phyloP scores from a whole-genome alignment of 2,113 vertebrate genomes.

The Cricetomys ansorgei region DNA sequence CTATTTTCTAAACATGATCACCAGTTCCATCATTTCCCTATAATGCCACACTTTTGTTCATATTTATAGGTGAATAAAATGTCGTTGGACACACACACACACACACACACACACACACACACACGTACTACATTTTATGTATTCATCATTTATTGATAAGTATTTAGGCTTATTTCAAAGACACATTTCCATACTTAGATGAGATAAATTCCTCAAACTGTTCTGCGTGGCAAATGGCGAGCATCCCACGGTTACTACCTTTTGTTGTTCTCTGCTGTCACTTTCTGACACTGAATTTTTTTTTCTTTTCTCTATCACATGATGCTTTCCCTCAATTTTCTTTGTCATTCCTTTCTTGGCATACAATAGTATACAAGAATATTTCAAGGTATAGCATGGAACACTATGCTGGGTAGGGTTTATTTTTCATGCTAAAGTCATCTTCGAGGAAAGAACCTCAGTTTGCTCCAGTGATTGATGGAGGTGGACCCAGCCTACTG shows the following conservation, averaged over 20 bases:
- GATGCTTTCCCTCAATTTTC: background rate
- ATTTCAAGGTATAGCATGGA: background rate
- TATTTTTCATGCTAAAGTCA: background rate
- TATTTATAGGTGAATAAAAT: background rate
- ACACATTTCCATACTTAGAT: background rate
- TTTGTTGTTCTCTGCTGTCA: conserved; percentile 4
- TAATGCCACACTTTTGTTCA: background rate
- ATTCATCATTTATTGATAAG: background rate
- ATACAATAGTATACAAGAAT: background rate
- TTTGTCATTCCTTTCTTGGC: background rate
- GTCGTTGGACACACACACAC: background rate
- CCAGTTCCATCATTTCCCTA: background rate
- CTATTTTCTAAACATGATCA: background rate
- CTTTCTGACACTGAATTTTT: background rate
- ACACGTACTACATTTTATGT: background rate
- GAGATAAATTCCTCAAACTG: background rate
- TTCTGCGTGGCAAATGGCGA: background rate
- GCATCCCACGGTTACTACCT: background rate
- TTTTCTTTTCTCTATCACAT: background rate
- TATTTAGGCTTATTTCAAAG: background rate
- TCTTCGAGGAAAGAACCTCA: background rate
- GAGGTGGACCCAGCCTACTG: no score
- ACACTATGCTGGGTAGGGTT: background rate
- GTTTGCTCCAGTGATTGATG: background rate
- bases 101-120: no score